Conservation (phyloP, 2,797 vertebrate species). For the Sus cebifrons region DNA sequence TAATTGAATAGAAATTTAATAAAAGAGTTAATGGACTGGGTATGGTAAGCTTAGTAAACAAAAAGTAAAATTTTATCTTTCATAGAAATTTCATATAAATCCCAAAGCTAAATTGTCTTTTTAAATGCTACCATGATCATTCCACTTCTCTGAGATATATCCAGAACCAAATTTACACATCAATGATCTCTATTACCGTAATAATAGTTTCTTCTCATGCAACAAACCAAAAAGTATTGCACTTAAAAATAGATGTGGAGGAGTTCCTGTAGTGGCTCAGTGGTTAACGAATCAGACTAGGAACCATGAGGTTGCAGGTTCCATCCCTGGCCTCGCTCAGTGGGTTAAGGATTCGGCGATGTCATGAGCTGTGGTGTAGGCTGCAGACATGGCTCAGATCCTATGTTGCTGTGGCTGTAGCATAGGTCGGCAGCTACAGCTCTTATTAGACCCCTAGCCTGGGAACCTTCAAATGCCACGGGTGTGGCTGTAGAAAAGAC, state of each 20-base stretch:
- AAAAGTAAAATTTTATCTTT: constrained; percentile 5
- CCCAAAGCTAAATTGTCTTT: neutral
- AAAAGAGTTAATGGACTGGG: neutral
- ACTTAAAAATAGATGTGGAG: constrained; percentile 10
- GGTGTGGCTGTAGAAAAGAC: too few relatives aligned
- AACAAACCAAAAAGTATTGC: neutral
- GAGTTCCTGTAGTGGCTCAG: too few relatives aligned
- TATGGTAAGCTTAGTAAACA: neutral
- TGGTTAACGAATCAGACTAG: too few relatives aligned
- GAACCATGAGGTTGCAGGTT: too few relatives aligned
- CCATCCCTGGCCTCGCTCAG: too few relatives aligned
- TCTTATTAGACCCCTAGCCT: too few relatives aligned
- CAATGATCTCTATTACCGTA: neutral
- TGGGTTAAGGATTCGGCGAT: too few relatives aligned
- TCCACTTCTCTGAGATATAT: neutral
- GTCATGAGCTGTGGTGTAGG: too few relatives aligned
- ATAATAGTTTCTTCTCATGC: neutral
- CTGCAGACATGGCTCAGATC: too few relatives aligned
- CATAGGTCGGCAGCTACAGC: too few relatives aligned
- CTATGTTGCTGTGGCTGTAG: too few relatives aligned
- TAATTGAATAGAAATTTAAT: constrained; percentile 49
- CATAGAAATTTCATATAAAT: neutral
- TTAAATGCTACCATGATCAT: neutral
- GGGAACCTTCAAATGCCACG: too few relatives aligned
- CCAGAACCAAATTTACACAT: neutral